phyloP scores from a whole-genome alignment of 2,113 vertebrate species.

The Sinocyclocheilus rhinocerous region DNA sequence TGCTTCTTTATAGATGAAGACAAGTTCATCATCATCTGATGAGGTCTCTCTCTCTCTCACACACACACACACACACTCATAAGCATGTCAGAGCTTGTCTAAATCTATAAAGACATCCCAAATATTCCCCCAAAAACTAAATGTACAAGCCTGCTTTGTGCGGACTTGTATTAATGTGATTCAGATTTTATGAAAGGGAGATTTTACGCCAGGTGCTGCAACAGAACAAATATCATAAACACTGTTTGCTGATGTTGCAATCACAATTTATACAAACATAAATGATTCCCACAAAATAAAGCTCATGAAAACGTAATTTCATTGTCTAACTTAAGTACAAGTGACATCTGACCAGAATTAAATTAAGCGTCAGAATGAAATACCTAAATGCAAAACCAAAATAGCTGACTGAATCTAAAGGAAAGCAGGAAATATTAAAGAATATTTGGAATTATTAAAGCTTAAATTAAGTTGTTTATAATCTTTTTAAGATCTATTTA shows the following conservation, averaged over 20 bases:
- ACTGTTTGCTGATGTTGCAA: slow-evolving; percentile 6
- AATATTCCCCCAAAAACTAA: slow-evolving; percentile 69
- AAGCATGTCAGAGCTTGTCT: slow-evolving; percentile 67
- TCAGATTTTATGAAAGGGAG: slow-evolving; percentile 37
- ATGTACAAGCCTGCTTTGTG: slow-evolving; percentile 63
- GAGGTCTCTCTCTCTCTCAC: neutral
- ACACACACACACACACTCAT: neutral
- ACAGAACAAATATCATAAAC: slow-evolving; percentile 8
- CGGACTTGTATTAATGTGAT: slow-evolving; percentile 63
- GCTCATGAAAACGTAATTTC: neutral
- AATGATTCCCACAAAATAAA: neutral
- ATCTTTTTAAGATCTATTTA: too few relatives aligned
- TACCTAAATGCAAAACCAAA: neutral
- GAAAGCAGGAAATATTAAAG: neutral
- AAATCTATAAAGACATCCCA: slow-evolving; percentile 69
- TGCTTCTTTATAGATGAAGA: neutral
- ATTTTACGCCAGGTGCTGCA: slow-evolving; percentile 12
- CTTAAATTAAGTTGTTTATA: neutral
- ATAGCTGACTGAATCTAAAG: neutral
- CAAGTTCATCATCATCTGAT: slow-evolving; percentile 12
- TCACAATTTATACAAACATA: neutral
- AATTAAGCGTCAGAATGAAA: neutral
- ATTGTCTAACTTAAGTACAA: neutral
- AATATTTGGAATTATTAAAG: neutral
- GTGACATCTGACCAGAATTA: neutral